A percentile compares a stretch with the other conserved stretches of the same genome.
Conservation (phyloP, 2,888 invertebrate species). For the Creontiades dilutus region DNA sequence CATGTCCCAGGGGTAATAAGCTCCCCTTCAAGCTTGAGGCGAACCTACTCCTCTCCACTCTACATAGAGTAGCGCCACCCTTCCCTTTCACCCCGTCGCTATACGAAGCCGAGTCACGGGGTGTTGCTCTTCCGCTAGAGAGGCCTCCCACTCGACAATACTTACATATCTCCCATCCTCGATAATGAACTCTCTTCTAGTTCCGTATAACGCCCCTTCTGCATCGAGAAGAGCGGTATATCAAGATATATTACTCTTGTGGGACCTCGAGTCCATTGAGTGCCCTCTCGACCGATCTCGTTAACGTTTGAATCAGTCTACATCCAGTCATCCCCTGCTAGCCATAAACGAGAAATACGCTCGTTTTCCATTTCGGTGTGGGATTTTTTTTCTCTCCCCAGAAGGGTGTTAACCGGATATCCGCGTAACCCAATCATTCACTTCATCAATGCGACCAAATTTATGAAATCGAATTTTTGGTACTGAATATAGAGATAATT, state of each 20-base stretch:
- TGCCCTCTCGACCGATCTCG: constrained; percentile 70
- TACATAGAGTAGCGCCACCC: neutral
- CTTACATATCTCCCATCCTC: constrained; percentile 45
- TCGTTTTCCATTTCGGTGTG: constrained; percentile 18
- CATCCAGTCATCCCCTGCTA: constrained; percentile 23
- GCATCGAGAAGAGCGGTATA: constrained; percentile 41
- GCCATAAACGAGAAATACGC: constrained; percentile 11
- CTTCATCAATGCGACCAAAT: too few species aligned
- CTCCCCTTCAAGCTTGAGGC: constrained; percentile 38
- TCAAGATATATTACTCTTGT: constrained; percentile 68
- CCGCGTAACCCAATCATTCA: constrained; percentile 23
- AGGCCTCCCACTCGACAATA: constrained; percentile 51
- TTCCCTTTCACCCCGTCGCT: neutral
- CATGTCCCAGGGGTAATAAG: constrained; percentile 56
- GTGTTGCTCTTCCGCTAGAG: constrained; percentile 54
- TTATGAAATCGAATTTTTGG: too few species aligned
- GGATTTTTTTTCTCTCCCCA: neutral
- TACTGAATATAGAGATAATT: too few species aligned
- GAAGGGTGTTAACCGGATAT: constrained; percentile 6
- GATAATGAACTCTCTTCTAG: constrained; percentile 62
- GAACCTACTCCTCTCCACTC: neutral
- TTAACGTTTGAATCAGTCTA: constrained; percentile 68
- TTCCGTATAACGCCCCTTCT: neutral
- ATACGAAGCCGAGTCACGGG: constrained; percentile 32
- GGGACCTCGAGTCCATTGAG: constrained; percentile 63